These are phyloP conservation scores for Antrozous pallidus DNA, from an alignment of 2,797 vertebrate genomes.

Conservation along the genomic window DNA sequence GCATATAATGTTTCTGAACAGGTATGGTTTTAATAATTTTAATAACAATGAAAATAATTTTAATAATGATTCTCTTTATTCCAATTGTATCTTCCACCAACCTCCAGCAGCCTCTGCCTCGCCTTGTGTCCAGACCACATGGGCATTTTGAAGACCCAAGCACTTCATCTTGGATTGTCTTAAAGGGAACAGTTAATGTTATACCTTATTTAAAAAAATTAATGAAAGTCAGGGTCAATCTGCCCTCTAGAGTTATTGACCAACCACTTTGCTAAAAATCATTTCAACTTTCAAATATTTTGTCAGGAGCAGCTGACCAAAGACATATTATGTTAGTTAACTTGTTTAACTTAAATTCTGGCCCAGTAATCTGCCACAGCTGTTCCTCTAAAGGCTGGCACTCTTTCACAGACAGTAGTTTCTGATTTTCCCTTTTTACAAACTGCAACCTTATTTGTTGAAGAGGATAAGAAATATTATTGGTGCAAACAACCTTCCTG, in stretches of 20 bases:
- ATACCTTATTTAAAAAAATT: neutral
- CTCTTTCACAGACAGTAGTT: neutral
- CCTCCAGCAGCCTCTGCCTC: neutral
- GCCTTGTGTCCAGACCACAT: neutral
- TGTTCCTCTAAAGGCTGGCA: neutral
- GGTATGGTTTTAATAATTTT: neutral
- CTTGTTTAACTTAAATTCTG: neutral
- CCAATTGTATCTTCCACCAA: neutral
- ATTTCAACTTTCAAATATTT: slow-evolving; percentile 11
- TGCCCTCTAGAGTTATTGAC: neutral
- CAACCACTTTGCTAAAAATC: slow-evolving; percentile 5
- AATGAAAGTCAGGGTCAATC: slow-evolving; percentile 4
- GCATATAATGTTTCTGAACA: neutral
- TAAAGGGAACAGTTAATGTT: neutral
- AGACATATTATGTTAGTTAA: neutral
- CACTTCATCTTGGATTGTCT: neutral
- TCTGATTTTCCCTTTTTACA: neutral
- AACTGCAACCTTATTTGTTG: neutral
- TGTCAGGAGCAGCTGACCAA: neutral
- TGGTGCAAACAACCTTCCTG: neutral
- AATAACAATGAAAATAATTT: neutral
- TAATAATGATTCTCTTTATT: neutral
- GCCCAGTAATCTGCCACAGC: slow-evolving; percentile 13
- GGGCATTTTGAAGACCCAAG: neutral
- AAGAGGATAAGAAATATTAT: neutral